Evolutionary conservation across 2,113 vertebrate genomes (phyloP).

Genomic region (Lophotis ruficrista): DNA sequence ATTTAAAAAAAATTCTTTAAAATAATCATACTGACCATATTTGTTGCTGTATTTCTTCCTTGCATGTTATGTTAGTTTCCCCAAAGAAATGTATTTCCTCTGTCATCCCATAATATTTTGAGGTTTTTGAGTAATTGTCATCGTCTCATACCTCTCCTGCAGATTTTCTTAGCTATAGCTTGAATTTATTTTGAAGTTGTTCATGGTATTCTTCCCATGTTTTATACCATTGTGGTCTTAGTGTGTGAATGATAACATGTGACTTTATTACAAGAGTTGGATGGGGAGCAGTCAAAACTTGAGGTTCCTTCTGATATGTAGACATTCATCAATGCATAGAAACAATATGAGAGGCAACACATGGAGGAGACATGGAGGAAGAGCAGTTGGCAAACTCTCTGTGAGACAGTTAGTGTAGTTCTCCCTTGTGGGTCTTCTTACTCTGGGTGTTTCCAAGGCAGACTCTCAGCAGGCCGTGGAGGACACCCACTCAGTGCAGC

Average conservation of each 20-base stretch:
- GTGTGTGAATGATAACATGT: neutral
- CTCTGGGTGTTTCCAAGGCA: neutral
- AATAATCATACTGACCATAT: neutral
- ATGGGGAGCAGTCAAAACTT: neutral
- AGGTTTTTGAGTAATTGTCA: neutral
- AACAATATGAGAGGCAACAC: neutral
- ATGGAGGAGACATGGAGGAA: rapidly evolving
- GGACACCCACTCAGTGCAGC: neutral
- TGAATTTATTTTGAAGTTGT: neutral
- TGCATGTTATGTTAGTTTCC: neutral
- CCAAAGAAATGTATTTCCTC: neutral
- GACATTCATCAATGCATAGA: neutral
- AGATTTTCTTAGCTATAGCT: neutral
- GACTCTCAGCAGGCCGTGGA: neutral
- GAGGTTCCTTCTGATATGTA: neutral
- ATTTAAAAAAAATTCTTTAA: neutral
- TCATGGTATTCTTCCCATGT: neutral
- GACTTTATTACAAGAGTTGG: neutral
- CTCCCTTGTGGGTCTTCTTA: neutral
- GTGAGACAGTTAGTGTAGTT: neutral
- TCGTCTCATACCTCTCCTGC: neutral
- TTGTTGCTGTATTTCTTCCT: neutral
- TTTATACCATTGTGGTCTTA: neutral
- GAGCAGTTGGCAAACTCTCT: neutral
- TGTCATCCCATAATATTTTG: neutral